These are phyloP conservation scores for Aegotheles bennettii DNA, from an alignment of 2,113 vertebrate species.

Conservation along the genomic window DNA sequence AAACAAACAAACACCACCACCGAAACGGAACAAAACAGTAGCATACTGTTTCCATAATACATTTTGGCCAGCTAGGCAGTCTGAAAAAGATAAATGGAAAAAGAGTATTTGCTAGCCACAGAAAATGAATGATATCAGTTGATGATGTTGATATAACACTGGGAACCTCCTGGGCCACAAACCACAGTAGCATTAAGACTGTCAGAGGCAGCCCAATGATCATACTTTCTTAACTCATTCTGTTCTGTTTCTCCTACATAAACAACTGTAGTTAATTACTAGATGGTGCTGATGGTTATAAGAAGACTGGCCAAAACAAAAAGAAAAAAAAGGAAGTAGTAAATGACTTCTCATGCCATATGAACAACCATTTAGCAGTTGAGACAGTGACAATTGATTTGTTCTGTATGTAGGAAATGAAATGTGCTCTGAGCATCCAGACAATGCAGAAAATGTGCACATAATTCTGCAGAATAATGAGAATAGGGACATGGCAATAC, in stretches of 20 bases:
- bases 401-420: neutral
- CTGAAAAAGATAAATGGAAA: neutral
- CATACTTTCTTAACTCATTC: neutral
- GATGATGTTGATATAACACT: neutral
- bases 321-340: neutral
- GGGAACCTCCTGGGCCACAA: neutral
- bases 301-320: neutral
- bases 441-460: neutral
- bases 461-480: neutral
- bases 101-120: neutral
- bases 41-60: neutral
- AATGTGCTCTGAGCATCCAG: neutral
- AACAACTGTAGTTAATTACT: neutral
- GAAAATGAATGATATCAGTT: neutral
- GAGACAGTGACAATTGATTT: neutral
- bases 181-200: neutral
- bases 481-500: accelerated
- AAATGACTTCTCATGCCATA: neutral
- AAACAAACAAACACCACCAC: neutral
- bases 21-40: neutral
- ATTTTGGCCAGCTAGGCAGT: neutral
- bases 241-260: neutral
- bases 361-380: neutral
- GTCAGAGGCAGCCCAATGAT: neutral
- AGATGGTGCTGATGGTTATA: neutral